Evolutionary conservation across 2,113 vertebrate genomes (phyloP).

Genomic region (Notiomystis cincta): DNA sequence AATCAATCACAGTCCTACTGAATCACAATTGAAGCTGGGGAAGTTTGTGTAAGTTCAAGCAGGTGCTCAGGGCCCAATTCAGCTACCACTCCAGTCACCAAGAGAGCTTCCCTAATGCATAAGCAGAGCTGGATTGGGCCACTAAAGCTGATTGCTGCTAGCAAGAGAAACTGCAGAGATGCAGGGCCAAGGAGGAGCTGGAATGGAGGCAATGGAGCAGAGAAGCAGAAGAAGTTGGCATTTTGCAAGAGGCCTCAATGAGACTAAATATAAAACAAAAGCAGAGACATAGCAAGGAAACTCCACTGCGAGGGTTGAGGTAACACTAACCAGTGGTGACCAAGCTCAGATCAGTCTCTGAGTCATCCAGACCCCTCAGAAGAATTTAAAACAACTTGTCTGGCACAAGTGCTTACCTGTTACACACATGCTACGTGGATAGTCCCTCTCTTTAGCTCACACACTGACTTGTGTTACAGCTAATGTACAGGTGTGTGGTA

Average conservation of each 20-base stretch:
- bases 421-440: conserved; percentile 17
- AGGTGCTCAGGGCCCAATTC: neutral
- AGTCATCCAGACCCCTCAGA: conserved; percentile 6
- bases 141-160: neutral
- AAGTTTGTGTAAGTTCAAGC: neutral
- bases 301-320: neutral
- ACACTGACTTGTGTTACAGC: conserved; percentile 51
- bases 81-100: neutral
- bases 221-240: neutral
- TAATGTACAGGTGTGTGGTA: conserved; percentile 12
- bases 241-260: conserved; percentile 23
- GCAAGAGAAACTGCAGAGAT: neutral
- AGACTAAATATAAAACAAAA: neutral
- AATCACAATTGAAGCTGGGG: neutral
- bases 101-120: neutral
- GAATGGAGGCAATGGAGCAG: conserved; percentile 17
- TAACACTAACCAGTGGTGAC: neutral
- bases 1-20: neutral
- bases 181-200: neutral
- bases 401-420: conserved; percentile 69
- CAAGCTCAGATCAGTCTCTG: neutral
- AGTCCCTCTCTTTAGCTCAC: conserved; percentile 69
- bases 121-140: neutral
- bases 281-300: conserved; percentile 29
- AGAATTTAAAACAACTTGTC: conserved; percentile 46